Percentiles rank a stretch among this genome's conserved stretches.
Conservation (phyloP, 2,888 invertebrate species). For the Eulithis prunata region DNA sequence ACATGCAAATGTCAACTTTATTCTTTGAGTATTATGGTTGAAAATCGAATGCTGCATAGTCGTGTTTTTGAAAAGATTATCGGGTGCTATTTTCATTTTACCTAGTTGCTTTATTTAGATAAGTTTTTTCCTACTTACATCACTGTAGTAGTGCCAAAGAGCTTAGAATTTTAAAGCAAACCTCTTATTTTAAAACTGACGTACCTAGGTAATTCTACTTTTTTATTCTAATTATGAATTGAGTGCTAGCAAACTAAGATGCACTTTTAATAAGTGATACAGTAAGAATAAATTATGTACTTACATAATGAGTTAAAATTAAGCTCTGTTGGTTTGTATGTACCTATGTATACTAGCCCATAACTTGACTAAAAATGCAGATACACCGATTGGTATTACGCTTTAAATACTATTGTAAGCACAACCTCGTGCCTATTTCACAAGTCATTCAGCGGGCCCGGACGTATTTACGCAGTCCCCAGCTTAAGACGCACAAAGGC, state of each 20-base stretch:
- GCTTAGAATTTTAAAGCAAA: no score
- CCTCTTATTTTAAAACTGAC: no score
- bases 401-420: neutral
- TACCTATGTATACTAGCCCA: neutral
- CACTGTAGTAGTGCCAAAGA: neutral
- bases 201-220: no score
- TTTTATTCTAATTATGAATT: no score
- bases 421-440: slow-evolving; percentile 14
- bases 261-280: no score
- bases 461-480: slow-evolving; percentile 9
- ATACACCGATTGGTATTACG: neutral
- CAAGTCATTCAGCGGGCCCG: neutral
- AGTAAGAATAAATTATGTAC: no score
- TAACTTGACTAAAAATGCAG: neutral
- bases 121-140: neutral
- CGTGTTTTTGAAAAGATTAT: slow-evolving; percentile 43
- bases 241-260: no score
- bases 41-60: slow-evolving; percentile 41
- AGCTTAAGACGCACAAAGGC: slow-evolving; percentile 17
- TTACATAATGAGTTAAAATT: neutral
- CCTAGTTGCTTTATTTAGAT: slow-evolving; percentile 1
- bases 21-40: slow-evolving; percentile 42
- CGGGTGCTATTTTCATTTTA: slow-evolving; percentile 35
- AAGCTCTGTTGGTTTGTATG: neutral
- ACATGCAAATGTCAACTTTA: slow-evolving; percentile 51